A percentile compares a stretch with the other conserved stretches of the same genome.
Evolutionary conservation across 1,140 invertebrate species (phyloP).

Genomic region (Sitophilus oryzae): DNA sequence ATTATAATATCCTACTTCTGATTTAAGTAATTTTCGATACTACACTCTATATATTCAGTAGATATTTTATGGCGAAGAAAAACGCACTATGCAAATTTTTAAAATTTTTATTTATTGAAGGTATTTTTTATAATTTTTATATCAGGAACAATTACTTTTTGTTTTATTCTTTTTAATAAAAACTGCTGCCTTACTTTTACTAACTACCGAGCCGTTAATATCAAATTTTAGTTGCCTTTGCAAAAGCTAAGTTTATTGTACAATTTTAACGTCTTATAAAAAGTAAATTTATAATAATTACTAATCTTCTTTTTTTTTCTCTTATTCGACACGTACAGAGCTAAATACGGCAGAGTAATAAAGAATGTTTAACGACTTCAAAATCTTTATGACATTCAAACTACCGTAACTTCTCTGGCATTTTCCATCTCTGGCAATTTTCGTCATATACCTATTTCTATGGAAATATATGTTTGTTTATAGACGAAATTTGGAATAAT

Average conservation of each 20-base stretch:
- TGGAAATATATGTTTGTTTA: too few species aligned
- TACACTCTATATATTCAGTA: too few species aligned
- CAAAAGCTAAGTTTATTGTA: slow-evolving; percentile 25
- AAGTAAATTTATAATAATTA: slow-evolving; percentile 20
- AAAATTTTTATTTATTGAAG: slow-evolving; percentile 23
- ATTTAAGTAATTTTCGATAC: too few species aligned
- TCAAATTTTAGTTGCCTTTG: slow-evolving; percentile 23
- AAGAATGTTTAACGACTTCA: too few species aligned
- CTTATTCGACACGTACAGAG: too few species aligned
- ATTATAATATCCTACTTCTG: too few species aligned
- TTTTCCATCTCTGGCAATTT: too few species aligned
- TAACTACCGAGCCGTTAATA: slow-evolving; percentile 18
- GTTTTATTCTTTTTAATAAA: slow-evolving; percentile 22
- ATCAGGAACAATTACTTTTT: slow-evolving; percentile 20
- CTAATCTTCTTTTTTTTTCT: neutral
- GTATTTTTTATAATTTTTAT: slow-evolving; percentile 17
- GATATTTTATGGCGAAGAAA: neutral
- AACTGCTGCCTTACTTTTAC: slow-evolving; percentile 16
- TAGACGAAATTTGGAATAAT: too few species aligned
- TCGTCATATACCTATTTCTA: too few species aligned
- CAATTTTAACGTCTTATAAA: slow-evolving; percentile 25
- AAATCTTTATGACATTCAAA: too few species aligned
- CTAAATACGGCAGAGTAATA: too few species aligned
- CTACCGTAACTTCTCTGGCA: too few species aligned
- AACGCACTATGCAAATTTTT: slow-evolving; percentile 5